Percentiles rank a stretch among this genome's conserved stretches.
Conservation (phyloP, 2,888 invertebrate species). For the Xestia rhomboidea region DNA sequence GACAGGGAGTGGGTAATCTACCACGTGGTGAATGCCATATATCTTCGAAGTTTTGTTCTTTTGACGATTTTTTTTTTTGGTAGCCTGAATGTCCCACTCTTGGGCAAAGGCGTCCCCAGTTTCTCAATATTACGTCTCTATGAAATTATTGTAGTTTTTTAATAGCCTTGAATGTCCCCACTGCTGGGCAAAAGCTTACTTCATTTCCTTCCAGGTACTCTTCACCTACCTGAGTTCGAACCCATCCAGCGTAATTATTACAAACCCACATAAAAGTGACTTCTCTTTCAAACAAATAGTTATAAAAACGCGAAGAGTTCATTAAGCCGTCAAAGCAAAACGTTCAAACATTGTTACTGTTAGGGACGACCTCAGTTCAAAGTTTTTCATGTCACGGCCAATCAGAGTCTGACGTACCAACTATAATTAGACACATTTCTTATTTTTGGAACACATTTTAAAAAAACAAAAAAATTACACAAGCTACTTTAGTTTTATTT, state of each 20-base stretch:
- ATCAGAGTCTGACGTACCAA: neutral
- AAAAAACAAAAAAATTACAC: too few relatives aligned
- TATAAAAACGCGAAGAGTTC: constrained; percentile 37
- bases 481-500: too few relatives aligned
- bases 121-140: too few relatives aligned
- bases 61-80: neutral
- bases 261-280: constrained; percentile 2
- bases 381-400: constrained; percentile 33
- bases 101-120: too few relatives aligned
- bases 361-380: constrained; percentile 4
- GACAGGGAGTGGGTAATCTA: neutral
- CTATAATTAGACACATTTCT: constrained; percentile 29
- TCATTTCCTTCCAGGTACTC: too few relatives aligned
- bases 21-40: neutral
- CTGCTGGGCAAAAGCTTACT: too few relatives aligned
- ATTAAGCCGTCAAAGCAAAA: constrained; percentile 46
- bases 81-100: too few relatives aligned
- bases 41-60: neutral
- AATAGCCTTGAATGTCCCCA: too few relatives aligned
- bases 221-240: neutral
- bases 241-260: too few relatives aligned
- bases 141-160: neutral
- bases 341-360: constrained; percentile 30
- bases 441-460: constrained; percentile 33
- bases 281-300: constrained; percentile 8